Evolutionary conservation across 2,888 invertebrate genomes (phyloP).

Genomic region (Lottia scabra): DNA sequence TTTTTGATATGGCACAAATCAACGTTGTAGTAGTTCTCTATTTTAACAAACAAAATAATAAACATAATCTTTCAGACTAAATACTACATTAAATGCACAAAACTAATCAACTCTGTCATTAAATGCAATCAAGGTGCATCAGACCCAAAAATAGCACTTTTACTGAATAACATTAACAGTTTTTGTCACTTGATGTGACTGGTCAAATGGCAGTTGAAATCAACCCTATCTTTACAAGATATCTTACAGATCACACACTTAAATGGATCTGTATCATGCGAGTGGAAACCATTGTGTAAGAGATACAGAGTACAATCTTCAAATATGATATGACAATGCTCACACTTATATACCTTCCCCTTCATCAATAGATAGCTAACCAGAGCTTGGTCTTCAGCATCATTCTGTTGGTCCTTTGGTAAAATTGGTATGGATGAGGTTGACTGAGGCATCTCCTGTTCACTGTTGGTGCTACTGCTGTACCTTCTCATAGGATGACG

Average conservation of each 20-base stretch:
- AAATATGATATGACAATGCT: slow-evolving; percentile 62
- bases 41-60: background rate
- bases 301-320: slow-evolving; percentile 61
- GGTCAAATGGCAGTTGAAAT: slow-evolving; percentile 62
- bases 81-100: background rate
- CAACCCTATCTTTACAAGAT: slow-evolving; percentile 56
- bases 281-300: slow-evolving; percentile 62
- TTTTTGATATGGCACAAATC: background rate
- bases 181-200: slow-evolving; percentile 58
- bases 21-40: background rate
- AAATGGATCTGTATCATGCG: slow-evolving; percentile 59
- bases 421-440: slow-evolving; percentile 28
- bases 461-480: slow-evolving; percentile 42
- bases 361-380: slow-evolving; percentile 53
- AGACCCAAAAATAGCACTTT: background rate
- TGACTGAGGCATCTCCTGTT: slow-evolving; percentile 45
- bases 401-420: slow-evolving; percentile 24
- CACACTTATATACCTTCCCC: slow-evolving; percentile 58
- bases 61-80: background rate
- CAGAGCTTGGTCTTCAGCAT: slow-evolving; percentile 48
- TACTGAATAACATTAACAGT: background rate
- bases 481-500: slow-evolving; percentile 58
- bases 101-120: background rate
- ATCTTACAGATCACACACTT: slow-evolving; percentile 58
- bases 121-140: background rate